These are phyloP conservation scores for Riptortus pedestris DNA, from an alignment of 1,140 invertebrate genomes.

Conservation along the genomic window DNA sequence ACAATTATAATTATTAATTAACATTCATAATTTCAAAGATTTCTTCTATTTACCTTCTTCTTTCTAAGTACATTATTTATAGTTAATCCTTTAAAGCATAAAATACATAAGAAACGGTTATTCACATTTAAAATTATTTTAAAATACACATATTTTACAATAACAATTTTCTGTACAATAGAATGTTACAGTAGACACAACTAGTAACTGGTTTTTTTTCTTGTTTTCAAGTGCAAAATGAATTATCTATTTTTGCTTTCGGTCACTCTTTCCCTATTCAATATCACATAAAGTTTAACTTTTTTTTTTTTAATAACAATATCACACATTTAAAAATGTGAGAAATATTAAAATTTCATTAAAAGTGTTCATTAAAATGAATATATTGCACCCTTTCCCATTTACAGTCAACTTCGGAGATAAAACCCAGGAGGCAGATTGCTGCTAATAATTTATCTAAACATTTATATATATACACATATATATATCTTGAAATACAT, in stretches of 20 bases:
- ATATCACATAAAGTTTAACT: conserved; percentile 10
- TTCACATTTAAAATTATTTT: conserved; percentile 16
- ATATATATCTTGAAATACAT: too few relatives aligned
- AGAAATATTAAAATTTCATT: too few relatives aligned
- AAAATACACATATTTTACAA: too few relatives aligned
- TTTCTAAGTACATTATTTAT: conserved; percentile 17
- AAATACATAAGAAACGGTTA: conserved; percentile 13
- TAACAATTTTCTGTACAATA: conserved; percentile 11
- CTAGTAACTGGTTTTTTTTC: background rate
- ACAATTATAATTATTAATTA: conserved; percentile 19
- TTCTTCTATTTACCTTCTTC: conserved; percentile 8
- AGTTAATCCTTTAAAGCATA: conserved; percentile 9
- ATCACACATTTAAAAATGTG: too few relatives aligned
- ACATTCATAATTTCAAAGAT: conserved; percentile 20
- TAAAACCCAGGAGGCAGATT: too few relatives aligned
- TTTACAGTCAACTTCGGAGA: too few relatives aligned
- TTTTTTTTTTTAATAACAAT: too few relatives aligned
- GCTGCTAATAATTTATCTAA: too few relatives aligned
- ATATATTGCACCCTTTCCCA: background rate
- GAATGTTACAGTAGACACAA: conserved; percentile 9
- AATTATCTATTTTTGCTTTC: background rate
- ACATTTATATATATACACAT: too few relatives aligned
- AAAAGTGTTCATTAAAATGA: background rate
- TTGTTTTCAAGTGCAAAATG: background rate
- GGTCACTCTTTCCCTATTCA: background rate